Base-by-base conservation (phyloP, 2,113 vertebrate genomes). In the Dissostichus mawsoni region DNA sequence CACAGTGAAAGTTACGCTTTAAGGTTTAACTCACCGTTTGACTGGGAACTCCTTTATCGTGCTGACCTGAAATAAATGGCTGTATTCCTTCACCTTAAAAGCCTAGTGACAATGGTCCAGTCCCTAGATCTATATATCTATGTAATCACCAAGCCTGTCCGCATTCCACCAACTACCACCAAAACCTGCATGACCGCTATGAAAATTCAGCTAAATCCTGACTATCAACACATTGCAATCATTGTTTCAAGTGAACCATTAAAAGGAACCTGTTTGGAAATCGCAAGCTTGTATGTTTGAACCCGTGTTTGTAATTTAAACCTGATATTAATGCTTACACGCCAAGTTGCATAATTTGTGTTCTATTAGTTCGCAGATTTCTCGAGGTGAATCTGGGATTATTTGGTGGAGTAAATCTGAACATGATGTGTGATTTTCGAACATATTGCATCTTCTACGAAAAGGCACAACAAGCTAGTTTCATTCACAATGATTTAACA, bases 121-220 rank as follows among this genome's bases (percentile, higher is more conserved):
- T 74, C 74, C 62, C n/a, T 65, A 48, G 66, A 78, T 50, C 17
- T 63, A 48, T 70, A 74, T 44, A 66, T 81, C 53, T 11, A 29
- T 36, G 29, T 11, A 44, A 70, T 69, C 76, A 73, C 65, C 72
- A 80, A 64, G 65, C 78, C 69, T 33, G 47, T 82, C 78, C 81
- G 79, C 78, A 82, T 90, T 94, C 89, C 78, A 66, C 66, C 9
- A 66, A 67, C 56, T 25, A 48, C 58, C 78, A 74, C 69, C 51
- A 69, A 78, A 83, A 89, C 93, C 93, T 91, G 90, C 90, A 90
- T 69, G 79, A 61, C 92, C 92, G 66, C 88, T 78, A 89, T 90
- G 18, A 90, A 69, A 80, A 74, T 79, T 76, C 62, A 78, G 84
- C 89, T 64, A 44, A 74, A 80, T 88, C 87, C 90, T 84, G 77